Percentiles rank a stretch among this genome's conserved stretches.
Evolutionary conservation across 2,113 vertebrate genomes (phyloP).

Genomic region (Drymodes brunneopygia): DNA sequence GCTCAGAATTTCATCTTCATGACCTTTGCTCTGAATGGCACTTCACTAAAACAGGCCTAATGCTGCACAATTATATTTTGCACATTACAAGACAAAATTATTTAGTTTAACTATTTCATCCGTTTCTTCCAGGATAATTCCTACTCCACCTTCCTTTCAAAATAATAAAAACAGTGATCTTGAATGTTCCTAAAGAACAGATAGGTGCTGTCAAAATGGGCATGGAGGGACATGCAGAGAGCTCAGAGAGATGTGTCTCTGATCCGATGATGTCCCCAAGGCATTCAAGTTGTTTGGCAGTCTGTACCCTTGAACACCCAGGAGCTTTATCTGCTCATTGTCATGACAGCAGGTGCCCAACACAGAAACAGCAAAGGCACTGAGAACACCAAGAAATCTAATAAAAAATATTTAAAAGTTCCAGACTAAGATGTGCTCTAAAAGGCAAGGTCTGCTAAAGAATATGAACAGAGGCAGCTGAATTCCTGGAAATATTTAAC

Average conservation of each 20-base stretch:
- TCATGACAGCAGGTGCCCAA: background rate
- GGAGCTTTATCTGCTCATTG: background rate
- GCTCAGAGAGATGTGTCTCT: background rate
- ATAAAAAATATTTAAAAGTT: background rate
- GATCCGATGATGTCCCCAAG: too few species aligned
- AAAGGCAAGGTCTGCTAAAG: background rate
- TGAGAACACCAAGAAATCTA: background rate
- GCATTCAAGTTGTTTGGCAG: background rate
- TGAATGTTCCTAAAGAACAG: background rate
- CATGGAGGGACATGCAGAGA: background rate
- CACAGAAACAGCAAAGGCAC: background rate
- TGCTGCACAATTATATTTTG: background rate
- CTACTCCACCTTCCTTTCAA: background rate
- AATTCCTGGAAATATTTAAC: background rate
- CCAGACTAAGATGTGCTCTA: background rate
- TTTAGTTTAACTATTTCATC: background rate
- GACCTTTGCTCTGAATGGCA: background rate
- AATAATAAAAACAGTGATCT: background rate
- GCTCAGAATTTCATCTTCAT: background rate
- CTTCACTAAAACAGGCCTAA: background rate
- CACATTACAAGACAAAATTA: background rate
- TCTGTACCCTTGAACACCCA: background rate
- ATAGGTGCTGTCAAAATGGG: background rate
- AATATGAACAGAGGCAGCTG: background rate
- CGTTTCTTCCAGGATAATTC: background rate